phyloP scores from a whole-genome alignment of 2,888 invertebrate genomes.

The Epirrhoe tristata region DNA sequence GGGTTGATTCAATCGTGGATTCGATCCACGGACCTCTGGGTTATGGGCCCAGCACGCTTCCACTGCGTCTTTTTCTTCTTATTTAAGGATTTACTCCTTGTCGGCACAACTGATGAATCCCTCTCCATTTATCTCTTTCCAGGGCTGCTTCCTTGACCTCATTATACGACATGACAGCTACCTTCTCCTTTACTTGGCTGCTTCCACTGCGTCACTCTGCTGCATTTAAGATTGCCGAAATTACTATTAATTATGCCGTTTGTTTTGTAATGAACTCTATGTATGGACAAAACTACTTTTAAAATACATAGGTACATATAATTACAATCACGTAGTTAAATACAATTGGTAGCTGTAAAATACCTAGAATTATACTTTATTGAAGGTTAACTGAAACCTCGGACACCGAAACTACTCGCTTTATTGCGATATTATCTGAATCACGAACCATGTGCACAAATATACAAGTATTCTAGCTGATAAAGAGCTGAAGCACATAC shows the following conservation, averaged over 20 bases:
- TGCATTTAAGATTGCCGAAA: conserved; percentile 13
- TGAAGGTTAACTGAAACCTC: background rate
- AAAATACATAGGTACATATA: no score
- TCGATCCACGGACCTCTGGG: conserved; percentile 97
- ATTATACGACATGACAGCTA: no score
- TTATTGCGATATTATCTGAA: conserved; percentile 53
- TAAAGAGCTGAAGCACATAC: conserved; percentile 49
- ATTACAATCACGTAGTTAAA: no score
- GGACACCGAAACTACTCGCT: conserved; percentile 35
- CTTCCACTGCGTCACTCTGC: conserved; percentile 92
- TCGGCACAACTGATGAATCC: no score
- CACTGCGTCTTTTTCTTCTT: no score
- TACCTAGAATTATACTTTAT: background rate
- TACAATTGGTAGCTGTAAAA: no score
- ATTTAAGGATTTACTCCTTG: no score
- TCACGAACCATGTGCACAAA: conserved; percentile 49
- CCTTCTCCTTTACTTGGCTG: no score
- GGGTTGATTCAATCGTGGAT: conserved; percentile 88
- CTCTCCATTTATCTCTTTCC: no score
- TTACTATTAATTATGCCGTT: conserved; percentile 4
- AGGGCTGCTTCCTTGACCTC: no score
- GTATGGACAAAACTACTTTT: conserved; percentile 1
- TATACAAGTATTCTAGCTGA: conserved; percentile 53
- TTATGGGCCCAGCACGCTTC: conserved; percentile 93
- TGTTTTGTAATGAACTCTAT: background rate